Base-by-base conservation (phyloP, 1,140 invertebrate species). In the Drosophila sp. region DNA sequence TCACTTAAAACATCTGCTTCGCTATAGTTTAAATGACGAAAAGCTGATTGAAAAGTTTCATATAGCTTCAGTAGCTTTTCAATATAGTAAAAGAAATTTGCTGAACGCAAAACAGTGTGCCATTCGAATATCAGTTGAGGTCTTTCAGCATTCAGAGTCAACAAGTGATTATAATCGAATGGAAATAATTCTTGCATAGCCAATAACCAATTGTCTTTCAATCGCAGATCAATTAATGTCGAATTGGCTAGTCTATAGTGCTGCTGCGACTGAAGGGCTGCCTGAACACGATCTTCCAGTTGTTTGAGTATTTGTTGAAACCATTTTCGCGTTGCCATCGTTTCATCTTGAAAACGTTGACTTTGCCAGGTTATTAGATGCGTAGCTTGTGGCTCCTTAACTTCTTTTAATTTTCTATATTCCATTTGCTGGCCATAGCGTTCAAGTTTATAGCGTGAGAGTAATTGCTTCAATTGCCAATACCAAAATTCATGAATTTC, bases 361-460 rank as follows among this genome's bases (percentile, higher is more conserved):
- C 50, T 25, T 1, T 47, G 67, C 61, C 67, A 65, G 1, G 61
- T 66, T 4, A 70, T n/a, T 7, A 44, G 6, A 2, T 56, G 41
- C 1, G 35, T 27, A 5, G 10, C 3, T n/a, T 4, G 33, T 11
- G 0, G 1, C 0, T 58, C 5, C 5, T 57, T 7, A 11, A 0
- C 5, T 4, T 7, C 17, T 0, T 4, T 27, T 23, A 82, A 25
- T 3, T 10, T 40, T 32, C 47, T 74, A 57, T 79, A 75, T 0
- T 60, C 0, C 35, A 67, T 0, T 38, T 66, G 17, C n/a, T 82
- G 80, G 6, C 40, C 68, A 63, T 75, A 76, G 2, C 54, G 57
- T 54, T 84, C 82, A 3, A 85, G 66, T 33, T 85, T 80, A 60
- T 80, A 85, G 17, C 82, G 74, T 2, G 73, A 66, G 1, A 80